Conservation (phyloP, 2,888 invertebrate genomes). For the Baccha elongata region DNA sequence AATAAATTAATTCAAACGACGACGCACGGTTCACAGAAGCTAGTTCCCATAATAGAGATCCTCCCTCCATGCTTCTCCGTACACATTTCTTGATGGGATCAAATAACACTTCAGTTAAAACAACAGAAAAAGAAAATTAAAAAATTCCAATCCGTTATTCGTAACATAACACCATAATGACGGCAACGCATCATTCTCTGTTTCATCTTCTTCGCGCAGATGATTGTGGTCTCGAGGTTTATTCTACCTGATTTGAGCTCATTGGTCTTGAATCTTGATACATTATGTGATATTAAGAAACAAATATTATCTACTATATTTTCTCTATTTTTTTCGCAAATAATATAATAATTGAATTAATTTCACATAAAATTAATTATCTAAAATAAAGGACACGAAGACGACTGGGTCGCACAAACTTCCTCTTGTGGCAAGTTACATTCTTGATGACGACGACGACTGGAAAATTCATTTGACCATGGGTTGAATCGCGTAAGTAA, state of each 20-base stretch:
- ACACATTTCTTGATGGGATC: conserved; percentile 39
- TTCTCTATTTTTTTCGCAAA: no score
- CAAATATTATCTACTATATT: no score
- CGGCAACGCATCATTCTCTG: conserved; percentile 39
- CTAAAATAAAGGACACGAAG: no score
- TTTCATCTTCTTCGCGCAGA: conserved; percentile 9
- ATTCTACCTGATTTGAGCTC: conserved; percentile 55
- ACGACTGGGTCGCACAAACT: no score
- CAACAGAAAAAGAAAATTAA: conserved; percentile 31
- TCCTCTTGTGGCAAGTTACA: no score
- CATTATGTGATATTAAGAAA: conserved; percentile 36
- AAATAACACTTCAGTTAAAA: conserved; percentile 39
- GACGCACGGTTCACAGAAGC: conserved; percentile 46
- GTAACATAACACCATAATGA: conserved; percentile 57
- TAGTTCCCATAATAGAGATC: conserved; percentile 39
- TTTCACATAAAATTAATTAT: no score
- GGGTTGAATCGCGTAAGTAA: no score
- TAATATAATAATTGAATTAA: no score
- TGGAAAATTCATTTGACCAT: no score
- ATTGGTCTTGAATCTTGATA: conserved; percentile 65
- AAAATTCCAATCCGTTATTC: conserved; percentile 53
- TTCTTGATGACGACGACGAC: no score
- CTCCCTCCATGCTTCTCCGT: conserved; percentile 12
- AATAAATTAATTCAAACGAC: conserved; percentile 50
- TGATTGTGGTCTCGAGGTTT: conserved; percentile 46